Conservation (phyloP, 2,113 vertebrate genomes). For the Edolisoma coerulescens region DNA sequence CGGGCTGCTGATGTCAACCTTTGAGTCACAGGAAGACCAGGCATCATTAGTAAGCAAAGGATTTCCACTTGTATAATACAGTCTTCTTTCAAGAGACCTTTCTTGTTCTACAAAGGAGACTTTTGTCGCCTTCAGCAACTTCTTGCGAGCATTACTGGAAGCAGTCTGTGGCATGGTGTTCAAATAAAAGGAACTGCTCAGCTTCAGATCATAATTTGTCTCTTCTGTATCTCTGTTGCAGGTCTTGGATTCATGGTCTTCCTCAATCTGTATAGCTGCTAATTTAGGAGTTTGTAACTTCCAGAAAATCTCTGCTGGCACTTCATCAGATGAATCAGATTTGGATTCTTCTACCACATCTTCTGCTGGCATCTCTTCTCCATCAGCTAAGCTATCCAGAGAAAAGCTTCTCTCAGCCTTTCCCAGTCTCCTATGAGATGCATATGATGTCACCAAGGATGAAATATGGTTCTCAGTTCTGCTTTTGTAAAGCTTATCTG, state of each 20-base stretch:
- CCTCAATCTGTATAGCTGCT: background rate
- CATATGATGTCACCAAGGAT: background rate
- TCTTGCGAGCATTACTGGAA: slow-evolving; percentile 17
- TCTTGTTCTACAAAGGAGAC: background rate
- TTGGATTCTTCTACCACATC: slow-evolving; percentile 37
- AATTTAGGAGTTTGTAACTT: slow-evolving; percentile 61
- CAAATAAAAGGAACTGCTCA: slow-evolving; percentile 68
- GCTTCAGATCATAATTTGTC: slow-evolving; percentile 14
- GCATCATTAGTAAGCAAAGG: slow-evolving; percentile 67
- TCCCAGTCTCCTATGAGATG: background rate
- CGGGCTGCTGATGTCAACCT: slow-evolving; percentile 60
- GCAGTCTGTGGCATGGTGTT: slow-evolving; percentile 24
- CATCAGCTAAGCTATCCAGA: slow-evolving; percentile 66
- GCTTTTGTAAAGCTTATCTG: background rate
- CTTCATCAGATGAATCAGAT: slow-evolving; percentile 68
- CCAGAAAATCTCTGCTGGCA: slow-evolving; percentile 81
- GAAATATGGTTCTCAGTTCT: background rate
- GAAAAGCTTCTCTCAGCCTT: slow-evolving; percentile 58
- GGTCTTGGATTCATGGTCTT: background rate
- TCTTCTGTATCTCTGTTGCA: background rate
- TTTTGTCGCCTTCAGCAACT: background rate
- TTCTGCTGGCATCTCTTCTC: slow-evolving; percentile 55
- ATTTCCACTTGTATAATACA: slow-evolving; percentile 33
- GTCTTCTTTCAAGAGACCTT: background rate
- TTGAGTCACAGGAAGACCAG: slow-evolving; percentile 78